Conservation (phyloP, 37 sponge, comb jelly and placozoan genomes). For the Spongilla lacustris region DNA sequence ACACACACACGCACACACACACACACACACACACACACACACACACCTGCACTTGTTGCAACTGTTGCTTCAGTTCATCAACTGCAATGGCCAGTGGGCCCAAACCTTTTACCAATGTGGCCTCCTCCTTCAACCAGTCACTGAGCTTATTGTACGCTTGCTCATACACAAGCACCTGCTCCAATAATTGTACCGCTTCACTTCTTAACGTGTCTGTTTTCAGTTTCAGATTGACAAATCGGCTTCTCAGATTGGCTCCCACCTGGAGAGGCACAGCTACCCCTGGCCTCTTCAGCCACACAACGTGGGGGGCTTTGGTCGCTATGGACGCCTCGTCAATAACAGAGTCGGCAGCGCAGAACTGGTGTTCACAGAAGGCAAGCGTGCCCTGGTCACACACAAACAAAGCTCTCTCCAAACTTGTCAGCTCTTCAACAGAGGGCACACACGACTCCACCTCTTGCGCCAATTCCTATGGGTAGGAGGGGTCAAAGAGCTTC, state of each 20-base stretch:
- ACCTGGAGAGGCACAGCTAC: conserved; percentile 57
- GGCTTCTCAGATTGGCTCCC: conserved; percentile 48
- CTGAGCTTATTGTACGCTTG: conserved; percentile 25
- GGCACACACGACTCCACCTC: conserved; percentile 37
- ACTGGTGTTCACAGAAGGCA: conserved; percentile 17
- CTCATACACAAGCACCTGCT: conserved; percentile 48
- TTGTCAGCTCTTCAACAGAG: conserved; percentile 13
- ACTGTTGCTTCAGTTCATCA: conserved; percentile 36
- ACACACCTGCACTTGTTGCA: conserved; percentile 58
- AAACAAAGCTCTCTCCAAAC: conserved; percentile 41
- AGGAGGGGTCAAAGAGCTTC: not conserved
- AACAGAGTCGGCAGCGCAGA: not conserved
- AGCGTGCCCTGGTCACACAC: conserved; percentile 42
- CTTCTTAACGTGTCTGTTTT: not conserved
- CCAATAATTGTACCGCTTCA: conserved; percentile 18
- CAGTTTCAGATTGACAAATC: conserved; percentile 47
- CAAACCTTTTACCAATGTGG: conserved; percentile 1
- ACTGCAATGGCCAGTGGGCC: conserved; percentile 33
- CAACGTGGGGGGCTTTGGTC: not conserved
- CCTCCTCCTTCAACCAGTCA: conserved; percentile 48
- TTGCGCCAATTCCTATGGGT: conserved; percentile 40
- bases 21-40: no score
- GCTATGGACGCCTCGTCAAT: not conserved
- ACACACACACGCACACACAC: not conserved
- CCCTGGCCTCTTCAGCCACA: conserved; percentile 65